Percentiles rank a stretch among this genome's conserved stretches.
Evolutionary conservation across 2,888 invertebrate genomes (phyloP).

Genomic region (Nineta flava): DNA sequence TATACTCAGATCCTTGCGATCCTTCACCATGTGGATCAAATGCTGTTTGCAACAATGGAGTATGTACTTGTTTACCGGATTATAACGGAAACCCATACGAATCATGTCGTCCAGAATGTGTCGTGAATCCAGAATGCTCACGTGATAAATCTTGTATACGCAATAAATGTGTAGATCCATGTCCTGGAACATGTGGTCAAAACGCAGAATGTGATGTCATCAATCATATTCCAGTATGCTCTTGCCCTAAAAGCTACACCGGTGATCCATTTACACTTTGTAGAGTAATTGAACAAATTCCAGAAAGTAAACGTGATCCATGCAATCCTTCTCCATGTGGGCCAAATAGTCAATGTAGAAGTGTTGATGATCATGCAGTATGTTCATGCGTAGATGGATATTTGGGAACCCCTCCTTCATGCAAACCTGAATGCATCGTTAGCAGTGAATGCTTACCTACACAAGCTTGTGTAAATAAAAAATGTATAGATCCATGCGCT

Average conservation of each 20-base stretch:
- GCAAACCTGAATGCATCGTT: conserved; percentile 34
- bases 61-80: conserved; percentile 42
- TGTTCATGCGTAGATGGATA: conserved; percentile 35
- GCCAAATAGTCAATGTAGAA: conserved; percentile 35
- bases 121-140: conserved; percentile 47
- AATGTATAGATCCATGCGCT: conserved; percentile 38
- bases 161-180: conserved; percentile 55
- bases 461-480: conserved; percentile 33
- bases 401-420: conserved; percentile 37
- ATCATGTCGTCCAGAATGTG: conserved; percentile 55
- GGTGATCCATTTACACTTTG: conserved; percentile 45
- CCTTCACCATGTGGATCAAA: conserved; percentile 66
- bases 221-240: conserved; percentile 56
- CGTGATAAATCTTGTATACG: conserved; percentile 45
- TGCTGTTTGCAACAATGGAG: conserved; percentile 46
- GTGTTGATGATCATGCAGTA: conserved; percentile 31
- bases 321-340: conserved; percentile 36
- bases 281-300: conserved; percentile 18
- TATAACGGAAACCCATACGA: conserved; percentile 50
- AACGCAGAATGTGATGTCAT: conserved; percentile 56
- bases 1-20: conserved; percentile 39
- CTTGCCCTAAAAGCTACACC: conserved; percentile 48
- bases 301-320: conserved; percentile 21
- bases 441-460: conserved; percentile 34
- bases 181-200: conserved; percentile 50